Evolutionary conservation across 2,113 vertebrate genomes (phyloP).

Genomic region (Cheilinus undulatus): DNA sequence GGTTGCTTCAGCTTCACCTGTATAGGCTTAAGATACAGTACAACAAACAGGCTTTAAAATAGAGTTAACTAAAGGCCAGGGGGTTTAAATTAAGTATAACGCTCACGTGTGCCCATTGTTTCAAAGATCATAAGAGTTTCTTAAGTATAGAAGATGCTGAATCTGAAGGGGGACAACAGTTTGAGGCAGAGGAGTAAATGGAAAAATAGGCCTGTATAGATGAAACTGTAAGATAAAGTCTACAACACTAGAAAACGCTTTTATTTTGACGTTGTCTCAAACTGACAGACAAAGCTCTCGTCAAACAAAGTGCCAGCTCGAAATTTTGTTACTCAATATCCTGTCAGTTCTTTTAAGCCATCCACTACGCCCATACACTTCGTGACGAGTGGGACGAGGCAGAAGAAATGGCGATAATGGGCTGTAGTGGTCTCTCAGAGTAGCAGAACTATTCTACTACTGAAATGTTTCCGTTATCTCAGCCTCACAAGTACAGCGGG

Average conservation of each 20-base stretch:
- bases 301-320: background rate
- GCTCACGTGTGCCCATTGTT: background rate
- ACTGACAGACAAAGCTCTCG: background rate
- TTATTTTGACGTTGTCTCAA: background rate
- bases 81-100: background rate
- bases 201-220: background rate
- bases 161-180: background rate
- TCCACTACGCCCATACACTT: background rate
- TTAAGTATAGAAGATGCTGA: slow-evolving; percentile 4
- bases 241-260: background rate
- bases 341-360: background rate
- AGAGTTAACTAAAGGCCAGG: background rate
- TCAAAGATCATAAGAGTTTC: background rate
- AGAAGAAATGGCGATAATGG: slow-evolving; percentile 66
- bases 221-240: background rate
- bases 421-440: slow-evolving; percentile 40
- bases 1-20: slow-evolving; percentile 31
- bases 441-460: slow-evolving; percentile 58
- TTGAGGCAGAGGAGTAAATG: background rate
- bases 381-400: slow-evolving; percentile 34
- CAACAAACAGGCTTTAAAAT: background rate
- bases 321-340: background rate
- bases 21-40: background rate
- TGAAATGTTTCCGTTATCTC: slow-evolving; percentile 73
- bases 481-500: slow-evolving; percentile 19